These are phyloP conservation scores for Perca fluviatilis DNA, from an alignment of 2,113 vertebrate genomes.

Conservation along the genomic window DNA sequence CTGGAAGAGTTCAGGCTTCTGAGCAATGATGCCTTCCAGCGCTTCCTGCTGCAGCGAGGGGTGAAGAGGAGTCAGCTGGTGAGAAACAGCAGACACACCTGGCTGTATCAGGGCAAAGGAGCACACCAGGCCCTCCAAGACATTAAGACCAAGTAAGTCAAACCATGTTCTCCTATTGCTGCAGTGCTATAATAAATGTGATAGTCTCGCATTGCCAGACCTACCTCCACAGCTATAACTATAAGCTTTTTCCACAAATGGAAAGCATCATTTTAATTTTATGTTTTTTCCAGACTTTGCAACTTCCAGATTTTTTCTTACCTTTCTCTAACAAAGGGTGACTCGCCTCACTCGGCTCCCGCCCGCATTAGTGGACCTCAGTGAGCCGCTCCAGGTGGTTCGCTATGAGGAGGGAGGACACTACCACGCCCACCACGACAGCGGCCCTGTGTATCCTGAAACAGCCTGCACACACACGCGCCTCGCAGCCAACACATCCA, in stretches of 20 bases:
- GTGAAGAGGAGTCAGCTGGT: slow-evolving; percentile 94
- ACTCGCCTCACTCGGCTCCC: slow-evolving; percentile 93
- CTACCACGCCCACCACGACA: slow-evolving; percentile 98
- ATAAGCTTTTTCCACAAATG: background rate
- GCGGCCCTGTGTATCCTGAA: slow-evolving; percentile 95
- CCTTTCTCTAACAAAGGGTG: slow-evolving; percentile 84
- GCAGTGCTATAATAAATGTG: background rate
- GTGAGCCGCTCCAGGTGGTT: slow-evolving; percentile 96
- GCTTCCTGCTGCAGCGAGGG: slow-evolving; percentile 90
- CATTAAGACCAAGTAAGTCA: slow-evolving; percentile 90
- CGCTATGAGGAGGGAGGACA: slow-evolving; percentile 95
- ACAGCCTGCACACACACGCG: slow-evolving; percentile 96
- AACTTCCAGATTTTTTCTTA: background rate
- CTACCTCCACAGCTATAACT: no score
- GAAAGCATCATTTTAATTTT: background rate
- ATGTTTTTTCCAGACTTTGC: background rate
- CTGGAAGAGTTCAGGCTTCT: slow-evolving; percentile 93
- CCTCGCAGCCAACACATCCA: slow-evolving; percentile 89
- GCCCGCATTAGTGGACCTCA: slow-evolving; percentile 92
- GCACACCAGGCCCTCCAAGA: slow-evolving; percentile 93
- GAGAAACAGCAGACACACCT: slow-evolving; percentile 96
- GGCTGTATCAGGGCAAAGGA: slow-evolving; percentile 97
- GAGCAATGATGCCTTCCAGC: slow-evolving; percentile 94
- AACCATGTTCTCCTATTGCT: background rate
- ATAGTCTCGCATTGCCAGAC: no score